phyloP scores from a whole-genome alignment of 2,113 vertebrate genomes.

The Paracanthobrama guichenoti region DNA sequence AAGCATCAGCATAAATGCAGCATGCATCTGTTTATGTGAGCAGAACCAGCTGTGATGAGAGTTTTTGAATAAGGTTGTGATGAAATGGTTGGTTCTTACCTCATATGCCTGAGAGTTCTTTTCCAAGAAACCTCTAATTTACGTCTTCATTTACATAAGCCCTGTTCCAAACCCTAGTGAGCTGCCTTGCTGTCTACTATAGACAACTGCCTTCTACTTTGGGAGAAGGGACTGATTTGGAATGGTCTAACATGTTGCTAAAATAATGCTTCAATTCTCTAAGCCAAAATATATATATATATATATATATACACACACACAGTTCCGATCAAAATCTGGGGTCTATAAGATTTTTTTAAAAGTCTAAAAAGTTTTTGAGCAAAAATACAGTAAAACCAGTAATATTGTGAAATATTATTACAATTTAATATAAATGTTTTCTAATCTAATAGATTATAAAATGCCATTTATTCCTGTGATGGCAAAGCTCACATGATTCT shows the following conservation, averaged over 20 bases:
- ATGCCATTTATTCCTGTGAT: too few species aligned
- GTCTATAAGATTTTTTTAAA: neutral
- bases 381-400: too few species aligned
- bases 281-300: too few species aligned
- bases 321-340: neutral
- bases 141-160: conserved; percentile 34
- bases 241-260: too few species aligned
- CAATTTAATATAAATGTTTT: too few species aligned
- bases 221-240: too few species aligned
- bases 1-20: conserved; percentile 12
- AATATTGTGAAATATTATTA: too few species aligned
- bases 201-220: neutral
- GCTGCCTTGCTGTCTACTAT: neutral
- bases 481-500: neutral
- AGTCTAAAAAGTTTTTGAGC: too few species aligned
- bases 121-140: conserved; percentile 22
- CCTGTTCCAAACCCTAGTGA: neutral
- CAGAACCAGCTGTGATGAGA: conserved; percentile 31
- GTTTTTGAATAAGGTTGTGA: conserved; percentile 40
- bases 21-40: conserved; percentile 30
- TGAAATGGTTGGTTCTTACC: conserved; percentile 16
- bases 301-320: too few species aligned
- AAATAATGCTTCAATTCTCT: too few species aligned
- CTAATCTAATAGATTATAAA: too few species aligned
- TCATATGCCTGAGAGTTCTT: conserved; percentile 23